Evolutionary conservation across 2,888 invertebrate species (phyloP), one percentile per base, ranked within the genome.

Genomic region (Drosophila borealis): DNA sequence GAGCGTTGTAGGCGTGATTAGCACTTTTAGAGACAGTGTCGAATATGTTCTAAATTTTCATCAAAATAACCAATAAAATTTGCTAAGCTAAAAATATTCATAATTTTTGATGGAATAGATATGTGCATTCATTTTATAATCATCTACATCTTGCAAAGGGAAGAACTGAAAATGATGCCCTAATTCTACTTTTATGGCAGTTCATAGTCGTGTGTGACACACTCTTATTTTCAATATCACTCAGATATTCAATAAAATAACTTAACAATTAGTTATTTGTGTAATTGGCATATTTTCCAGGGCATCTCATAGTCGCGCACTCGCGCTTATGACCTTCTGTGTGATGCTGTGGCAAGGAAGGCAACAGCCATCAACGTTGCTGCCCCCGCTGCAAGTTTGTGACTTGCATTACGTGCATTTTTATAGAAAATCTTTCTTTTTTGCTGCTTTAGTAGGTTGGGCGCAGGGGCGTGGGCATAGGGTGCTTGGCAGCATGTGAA

Each of bases 381-480:
- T 21, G 56, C 42, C 37, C 51, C 55, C 34, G 33, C 60, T 54
- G 63, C 61, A 53, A 59, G 53, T 48, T 65, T 53, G 72, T 80
- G 80, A 76, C 69, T 82, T 64, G 73, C 45, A 60, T 70, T 80
- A 48, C 36, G 46, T 48, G 59, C 45, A 57, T 60, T 67, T 70
- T 70, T 71, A 66, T 45, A 63, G 36, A 78, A 68, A 62, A 53
- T 70, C 49, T 62, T 50, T 36, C 21, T 44, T 49, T 36, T 49
- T 61, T 49, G 33, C 39, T 46, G 33, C 44, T 37, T 37, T 25
- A 36, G 37, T 6, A 19, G 13, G 17, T 6, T 5, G 10, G n/a
- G 3, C 4, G 33, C 2, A 21, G 25, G 14, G 19, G 13, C 13
- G 19, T 48, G 29, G 51, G n/a, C 13, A 44, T 3, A 39, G 44